phyloP scores from a whole-genome alignment of 2,888 invertebrate genomes.

The Salticus scenicus region DNA sequence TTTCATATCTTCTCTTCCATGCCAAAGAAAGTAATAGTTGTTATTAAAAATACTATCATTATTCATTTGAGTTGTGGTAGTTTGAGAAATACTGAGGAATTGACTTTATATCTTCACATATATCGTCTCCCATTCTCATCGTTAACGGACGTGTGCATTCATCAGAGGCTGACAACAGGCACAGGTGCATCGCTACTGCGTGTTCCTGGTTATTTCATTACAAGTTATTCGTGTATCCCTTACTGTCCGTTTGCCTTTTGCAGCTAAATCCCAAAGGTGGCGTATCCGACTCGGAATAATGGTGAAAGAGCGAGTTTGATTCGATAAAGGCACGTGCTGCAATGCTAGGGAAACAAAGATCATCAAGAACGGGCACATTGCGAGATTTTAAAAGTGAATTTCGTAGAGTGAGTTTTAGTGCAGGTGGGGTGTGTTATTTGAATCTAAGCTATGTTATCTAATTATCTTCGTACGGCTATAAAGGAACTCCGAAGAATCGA shows the following conservation, averaged over 20 bases:
- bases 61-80: not conserved
- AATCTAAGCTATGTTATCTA: slow-evolving; percentile 9
- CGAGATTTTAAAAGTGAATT: slow-evolving; percentile 19
- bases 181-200: slow-evolving; percentile 46
- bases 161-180: slow-evolving; percentile 33
- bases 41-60: not conserved
- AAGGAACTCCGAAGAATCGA: not conserved
- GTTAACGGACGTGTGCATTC: slow-evolving; percentile 16
- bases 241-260: slow-evolving; percentile 45
- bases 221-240: slow-evolving; percentile 33
- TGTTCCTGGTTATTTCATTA: slow-evolving; percentile 59
- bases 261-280: slow-evolving; percentile 36
- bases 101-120: not conserved
- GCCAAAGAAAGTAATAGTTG: no score
- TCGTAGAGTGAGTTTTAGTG: slow-evolving; percentile 1
- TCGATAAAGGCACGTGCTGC: slow-evolving; percentile 41
- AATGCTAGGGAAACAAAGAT: not conserved
- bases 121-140: not conserved
- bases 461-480: not conserved
- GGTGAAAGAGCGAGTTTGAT: slow-evolving; percentile 38
- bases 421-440: slow-evolving; percentile 13
- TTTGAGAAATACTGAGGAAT: not conserved
- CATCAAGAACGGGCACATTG: slow-evolving; percentile 1
- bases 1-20: no score
- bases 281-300: slow-evolving; percentile 28